Evolutionary conservation across 2,797 vertebrate species (phyloP).

Genomic region (Loriculus beryllinus): DNA sequence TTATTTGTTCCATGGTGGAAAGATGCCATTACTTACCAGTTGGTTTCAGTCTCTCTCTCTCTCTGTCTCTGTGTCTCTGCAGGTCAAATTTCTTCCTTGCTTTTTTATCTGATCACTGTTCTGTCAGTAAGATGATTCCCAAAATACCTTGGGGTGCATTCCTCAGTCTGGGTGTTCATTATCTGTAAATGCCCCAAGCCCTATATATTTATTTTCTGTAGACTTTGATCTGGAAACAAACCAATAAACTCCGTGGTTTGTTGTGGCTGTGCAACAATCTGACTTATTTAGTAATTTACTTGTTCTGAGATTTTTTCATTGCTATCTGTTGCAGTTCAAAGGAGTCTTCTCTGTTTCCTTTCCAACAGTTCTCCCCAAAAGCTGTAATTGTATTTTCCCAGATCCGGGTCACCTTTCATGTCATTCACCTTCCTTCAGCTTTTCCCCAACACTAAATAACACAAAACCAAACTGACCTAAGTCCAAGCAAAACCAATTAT

Average conservation of each 20-base stretch:
- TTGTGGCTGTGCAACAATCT: not conserved
- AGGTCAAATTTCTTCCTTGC: constrained; percentile 23
- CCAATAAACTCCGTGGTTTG: constrained; percentile 51
- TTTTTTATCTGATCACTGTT: constrained; percentile 45
- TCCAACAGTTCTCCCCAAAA: constrained; percentile 26
- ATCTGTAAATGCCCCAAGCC: constrained; percentile 43
- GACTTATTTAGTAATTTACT: constrained; percentile 18
- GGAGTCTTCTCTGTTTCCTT: not conserved
- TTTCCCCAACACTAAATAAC: not conserved
- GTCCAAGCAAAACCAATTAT: not conserved
- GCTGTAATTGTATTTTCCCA: not conserved
- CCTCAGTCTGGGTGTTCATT: constrained; percentile 60
- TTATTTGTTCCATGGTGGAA: not conserved
- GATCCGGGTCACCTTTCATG: not conserved
- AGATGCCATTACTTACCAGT: not conserved
- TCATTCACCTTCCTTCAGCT: not conserved
- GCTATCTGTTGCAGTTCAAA: not conserved
- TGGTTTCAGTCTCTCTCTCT: not conserved
- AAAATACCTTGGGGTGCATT: constrained; percentile 46
- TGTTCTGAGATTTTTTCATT: not conserved
- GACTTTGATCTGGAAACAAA: constrained; percentile 49
- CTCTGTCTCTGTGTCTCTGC: not conserved
- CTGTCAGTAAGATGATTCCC: constrained; percentile 50
- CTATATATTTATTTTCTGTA: constrained; percentile 63
- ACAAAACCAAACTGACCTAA: not conserved